Evolutionary conservation across 2,888 invertebrate genomes (phyloP).

Genomic region (Cactoblastis cactorum): DNA sequence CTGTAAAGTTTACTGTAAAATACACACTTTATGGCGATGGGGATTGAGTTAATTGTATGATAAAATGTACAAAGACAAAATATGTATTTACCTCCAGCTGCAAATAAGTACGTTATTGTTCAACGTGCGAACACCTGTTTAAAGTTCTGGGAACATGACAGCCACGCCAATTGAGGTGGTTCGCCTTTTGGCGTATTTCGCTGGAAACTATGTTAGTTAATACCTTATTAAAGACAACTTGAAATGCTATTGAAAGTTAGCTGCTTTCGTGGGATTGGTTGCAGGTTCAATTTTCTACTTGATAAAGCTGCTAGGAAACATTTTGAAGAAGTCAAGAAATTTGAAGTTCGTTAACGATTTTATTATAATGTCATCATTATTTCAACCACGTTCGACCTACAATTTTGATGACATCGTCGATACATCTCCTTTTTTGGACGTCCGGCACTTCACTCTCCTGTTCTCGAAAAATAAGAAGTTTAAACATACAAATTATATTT

Average conservation of each 20-base stretch:
- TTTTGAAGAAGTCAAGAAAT: not conserved
- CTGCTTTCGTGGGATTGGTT: constrained; percentile 1
- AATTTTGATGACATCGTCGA: no score
- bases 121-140: constrained; percentile 26
- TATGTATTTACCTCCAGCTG: no score
- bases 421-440: no score
- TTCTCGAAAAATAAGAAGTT: no score
- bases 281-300: not conserved
- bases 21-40: no score
- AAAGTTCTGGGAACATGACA: constrained; percentile 35
- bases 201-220: constrained; percentile 11
- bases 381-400: no score
- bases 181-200: constrained; percentile 28
- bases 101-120: constrained; percentile 22
- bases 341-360: not conserved
- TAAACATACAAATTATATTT: no score
- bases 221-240: constrained; percentile 9
- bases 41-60: no score
- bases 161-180: constrained; percentile 41
- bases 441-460: no score
- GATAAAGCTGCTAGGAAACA: not conserved
- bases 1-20: no score
- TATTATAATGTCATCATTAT: no score
- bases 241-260: constrained; percentile 8
- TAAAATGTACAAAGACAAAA: no score